Evolutionary conservation across 2,113 vertebrate species (phyloP), one percentile per base, ranked within the genome.

Genomic region (Lepus europaeus): DNA sequence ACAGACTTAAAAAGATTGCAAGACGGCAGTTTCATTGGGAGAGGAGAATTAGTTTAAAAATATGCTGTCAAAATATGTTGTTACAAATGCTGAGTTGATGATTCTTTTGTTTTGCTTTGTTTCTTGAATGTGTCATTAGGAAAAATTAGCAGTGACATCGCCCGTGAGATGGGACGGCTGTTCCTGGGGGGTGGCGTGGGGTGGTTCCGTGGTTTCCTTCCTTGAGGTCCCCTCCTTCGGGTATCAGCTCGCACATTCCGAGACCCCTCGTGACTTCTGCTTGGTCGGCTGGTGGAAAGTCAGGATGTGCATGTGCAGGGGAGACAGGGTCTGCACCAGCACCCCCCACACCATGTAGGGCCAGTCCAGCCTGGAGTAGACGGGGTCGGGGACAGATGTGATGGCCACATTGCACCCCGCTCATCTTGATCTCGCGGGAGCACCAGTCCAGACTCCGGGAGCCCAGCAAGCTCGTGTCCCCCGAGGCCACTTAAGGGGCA

Each of bases 101-200:
- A 94, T 97, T 98, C 95, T 74, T 97, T 97, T 97, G 98, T 97
- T 97, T 98, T 91, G 59, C 95, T 97, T 97, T 97, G 74, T 98
- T 97, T 97, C 95, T 92, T 96, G 97, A 96, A 97, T 98, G 93
- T 93, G 74, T 97, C 93, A 96, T 98, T 97, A 97, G 96, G 76
- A 95, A 95, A 97, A 98, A 97, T 97, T 95, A 97, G 93, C 66
- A 95, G 49, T 95, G 94, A 93, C 94, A 93, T 91, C 90, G 49
- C 56, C 95, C 51, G 70, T 56, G 89, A 0, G 0, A 49, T 64
- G 64, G 70, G 96, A 68, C 69, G 33, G 77, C 69, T 3, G 4
- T n/a, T 95, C 96, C 12, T 90, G 73, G 69, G 74, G 11, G 63
- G 25, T 88, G 79, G 1, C 0, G 16, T 51, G 6, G 77, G 31